Percentiles rank a stretch among this genome's conserved stretches.
Evolutionary conservation across 1,140 invertebrate genomes (phyloP).

Genomic region (Cardiocondyla obscurior): DNA sequence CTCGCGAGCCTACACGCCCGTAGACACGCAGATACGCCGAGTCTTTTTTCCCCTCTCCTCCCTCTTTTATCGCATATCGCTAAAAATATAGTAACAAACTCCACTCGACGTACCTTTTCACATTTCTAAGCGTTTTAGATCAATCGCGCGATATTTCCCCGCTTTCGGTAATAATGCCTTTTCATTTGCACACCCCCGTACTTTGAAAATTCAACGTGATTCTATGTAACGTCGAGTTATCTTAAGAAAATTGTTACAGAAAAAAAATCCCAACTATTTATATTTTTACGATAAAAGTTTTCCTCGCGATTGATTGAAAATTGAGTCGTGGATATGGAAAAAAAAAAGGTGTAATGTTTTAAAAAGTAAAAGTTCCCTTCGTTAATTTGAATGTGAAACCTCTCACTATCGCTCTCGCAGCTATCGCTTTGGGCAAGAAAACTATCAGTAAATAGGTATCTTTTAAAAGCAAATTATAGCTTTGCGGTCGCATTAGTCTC

Average conservation of each 20-base stretch:
- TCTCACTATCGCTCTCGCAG: background rate
- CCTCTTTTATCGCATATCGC: background rate
- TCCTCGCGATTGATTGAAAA: no score
- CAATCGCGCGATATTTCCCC: background rate
- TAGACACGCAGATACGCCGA: background rate
- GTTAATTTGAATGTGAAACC: background rate
- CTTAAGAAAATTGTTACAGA: no score
- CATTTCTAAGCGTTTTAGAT: background rate
- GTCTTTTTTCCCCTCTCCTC: background rate
- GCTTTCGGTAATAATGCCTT: background rate
- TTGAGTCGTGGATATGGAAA: no score
- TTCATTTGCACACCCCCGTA: background rate
- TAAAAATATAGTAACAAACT: background rate
- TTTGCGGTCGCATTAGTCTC: background rate
- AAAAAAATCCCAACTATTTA: no score
- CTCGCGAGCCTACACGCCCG: constrained; percentile 43
- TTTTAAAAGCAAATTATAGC: background rate
- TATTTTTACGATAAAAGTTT: background rate
- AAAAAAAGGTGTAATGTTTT: background rate
- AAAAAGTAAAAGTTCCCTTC: background rate
- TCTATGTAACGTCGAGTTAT: background rate
- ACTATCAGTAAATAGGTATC: background rate
- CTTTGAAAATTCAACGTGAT: background rate
- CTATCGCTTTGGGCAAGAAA: background rate
- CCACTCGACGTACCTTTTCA: background rate